These are phyloP conservation scores for Aphyosemion australe DNA, from an alignment of 2,113 vertebrate genomes.

Conservation along the genomic window DNA sequence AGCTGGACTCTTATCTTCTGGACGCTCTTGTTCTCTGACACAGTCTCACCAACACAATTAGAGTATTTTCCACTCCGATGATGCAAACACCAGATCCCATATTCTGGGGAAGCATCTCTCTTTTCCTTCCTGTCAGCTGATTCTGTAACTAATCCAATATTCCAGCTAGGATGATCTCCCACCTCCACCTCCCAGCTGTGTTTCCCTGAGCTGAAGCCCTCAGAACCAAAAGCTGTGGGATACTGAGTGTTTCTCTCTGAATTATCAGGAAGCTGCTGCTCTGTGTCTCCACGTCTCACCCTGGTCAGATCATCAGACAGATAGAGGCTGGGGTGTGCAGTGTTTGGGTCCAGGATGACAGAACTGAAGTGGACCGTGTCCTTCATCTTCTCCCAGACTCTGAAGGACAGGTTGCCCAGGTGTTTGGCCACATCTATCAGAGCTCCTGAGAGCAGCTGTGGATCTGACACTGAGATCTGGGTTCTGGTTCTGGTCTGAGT, in stretches of 20 bases:
- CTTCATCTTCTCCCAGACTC: too few relatives aligned
- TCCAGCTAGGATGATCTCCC: background rate
- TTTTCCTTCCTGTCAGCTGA: background rate
- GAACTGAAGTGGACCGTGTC: too few relatives aligned
- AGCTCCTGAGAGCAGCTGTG: too few relatives aligned
- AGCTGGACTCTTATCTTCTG: background rate
- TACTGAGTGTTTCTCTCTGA: background rate
- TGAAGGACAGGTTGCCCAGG: too few relatives aligned
- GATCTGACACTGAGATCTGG: too few relatives aligned
- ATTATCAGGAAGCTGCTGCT: background rate
- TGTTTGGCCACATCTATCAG: too few relatives aligned
- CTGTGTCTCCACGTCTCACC: background rate
- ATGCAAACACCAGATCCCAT: background rate
- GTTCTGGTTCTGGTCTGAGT: too few relatives aligned
- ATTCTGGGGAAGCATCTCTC: background rate
- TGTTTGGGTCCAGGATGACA: background rate
- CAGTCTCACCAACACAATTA: background rate
- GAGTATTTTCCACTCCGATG: background rate
- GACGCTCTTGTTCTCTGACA: background rate
- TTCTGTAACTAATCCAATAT: background rate
- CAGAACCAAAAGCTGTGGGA: background rate
- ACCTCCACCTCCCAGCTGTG: conserved; percentile 2
- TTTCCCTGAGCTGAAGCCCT: conserved; percentile 1
- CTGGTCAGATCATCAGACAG: conserved; percentile 4
- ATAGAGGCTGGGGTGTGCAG: background rate